A percentile compares a stretch with the other conserved stretches of the same genome.
Evolutionary conservation across 1,140 invertebrate species (phyloP).

Genomic region (Leguminivora glycinivorella): DNA sequence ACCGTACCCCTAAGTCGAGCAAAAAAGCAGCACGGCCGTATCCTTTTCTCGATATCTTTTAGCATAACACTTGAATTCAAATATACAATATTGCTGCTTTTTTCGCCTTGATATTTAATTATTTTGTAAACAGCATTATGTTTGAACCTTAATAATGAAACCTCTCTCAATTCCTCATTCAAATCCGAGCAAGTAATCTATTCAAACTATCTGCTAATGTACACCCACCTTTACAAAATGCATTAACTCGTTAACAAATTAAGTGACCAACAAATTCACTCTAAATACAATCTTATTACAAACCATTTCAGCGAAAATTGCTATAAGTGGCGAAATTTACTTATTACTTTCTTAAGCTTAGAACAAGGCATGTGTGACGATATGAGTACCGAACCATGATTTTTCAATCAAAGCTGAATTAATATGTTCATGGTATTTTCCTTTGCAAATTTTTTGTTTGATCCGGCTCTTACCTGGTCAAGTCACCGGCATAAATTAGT

Average conservation of each 20-base stretch:
- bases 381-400: not conserved
- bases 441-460: conserved; percentile 28
- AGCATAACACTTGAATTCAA: too few species aligned
- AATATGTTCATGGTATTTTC: conserved; percentile 6
- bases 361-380: not conserved
- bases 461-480: too few species aligned
- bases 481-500: too few species aligned
- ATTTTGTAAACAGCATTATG: not conserved
- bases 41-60: too few species aligned
- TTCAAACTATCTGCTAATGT: not conserved
- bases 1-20: too few species aligned
- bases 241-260: not conserved
- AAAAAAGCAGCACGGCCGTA: too few species aligned
- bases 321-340: not conserved
- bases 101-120: not conserved
- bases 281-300: not conserved
- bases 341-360: not conserved
- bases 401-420: conserved; percentile 2
- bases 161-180: not conserved
- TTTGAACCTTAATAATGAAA: not conserved
- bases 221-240: not conserved
- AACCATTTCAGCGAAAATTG: not conserved
- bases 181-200: not conserved
- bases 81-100: too few species aligned
- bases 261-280: not conserved